Conservation (phyloP, 2,113 vertebrate genomes). For the Phylloscopus whistleri region DNA sequence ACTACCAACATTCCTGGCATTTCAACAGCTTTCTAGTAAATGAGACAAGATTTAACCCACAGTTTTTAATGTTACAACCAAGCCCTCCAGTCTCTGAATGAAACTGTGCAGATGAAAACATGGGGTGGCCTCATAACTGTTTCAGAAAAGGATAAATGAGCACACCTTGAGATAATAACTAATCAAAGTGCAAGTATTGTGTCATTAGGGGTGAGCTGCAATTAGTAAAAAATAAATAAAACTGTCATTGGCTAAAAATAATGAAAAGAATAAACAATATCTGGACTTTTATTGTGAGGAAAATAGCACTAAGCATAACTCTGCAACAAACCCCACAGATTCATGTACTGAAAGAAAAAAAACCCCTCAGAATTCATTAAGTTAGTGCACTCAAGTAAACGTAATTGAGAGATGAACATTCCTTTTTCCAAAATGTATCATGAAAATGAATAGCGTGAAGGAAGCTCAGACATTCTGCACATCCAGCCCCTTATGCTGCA, state of each 20-base stretch:
- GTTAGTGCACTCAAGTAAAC: not conserved
- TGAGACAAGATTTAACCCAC: not conserved
- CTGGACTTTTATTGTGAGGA: conserved; percentile 35
- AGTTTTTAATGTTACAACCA: not conserved
- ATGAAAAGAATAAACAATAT: conserved; percentile 53
- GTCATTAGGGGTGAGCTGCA: conserved; percentile 48
- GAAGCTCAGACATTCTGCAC: not conserved
- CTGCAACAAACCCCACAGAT: not conserved
- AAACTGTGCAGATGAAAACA: not conserved
- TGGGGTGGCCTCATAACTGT: not conserved
- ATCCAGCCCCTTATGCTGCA: not conserved
- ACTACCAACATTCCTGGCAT: not conserved
- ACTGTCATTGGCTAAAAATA: conserved; percentile 48
- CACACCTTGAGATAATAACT: conserved; percentile 60
- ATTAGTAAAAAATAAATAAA: conserved; percentile 72
- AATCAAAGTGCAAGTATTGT: conserved; percentile 17
- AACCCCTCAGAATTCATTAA: not conserved
- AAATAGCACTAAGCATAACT: not conserved
- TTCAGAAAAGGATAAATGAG: not conserved
- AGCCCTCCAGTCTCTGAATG: not conserved
- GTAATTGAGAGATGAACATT: not conserved
- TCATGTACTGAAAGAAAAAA: not conserved
- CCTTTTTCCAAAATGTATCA: not conserved
- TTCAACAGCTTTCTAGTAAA: not conserved
- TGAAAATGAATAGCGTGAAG: not conserved